phyloP scores from a whole-genome alignment of 2,797 vertebrate species.

The Myotis planiceps region DNA sequence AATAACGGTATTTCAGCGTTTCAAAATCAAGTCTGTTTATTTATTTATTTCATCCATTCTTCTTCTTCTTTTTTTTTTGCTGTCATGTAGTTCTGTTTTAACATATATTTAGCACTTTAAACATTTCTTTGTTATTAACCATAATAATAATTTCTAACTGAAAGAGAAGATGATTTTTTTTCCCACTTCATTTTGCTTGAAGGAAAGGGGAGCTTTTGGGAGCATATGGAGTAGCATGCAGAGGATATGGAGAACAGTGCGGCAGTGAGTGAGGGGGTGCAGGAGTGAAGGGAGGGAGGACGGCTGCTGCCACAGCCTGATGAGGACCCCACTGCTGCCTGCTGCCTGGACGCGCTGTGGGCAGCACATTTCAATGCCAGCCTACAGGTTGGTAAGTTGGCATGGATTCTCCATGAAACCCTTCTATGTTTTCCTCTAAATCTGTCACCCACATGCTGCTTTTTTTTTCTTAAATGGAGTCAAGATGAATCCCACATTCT shows the following conservation, averaged over 20 bases:
- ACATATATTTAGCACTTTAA: conserved; percentile 10
- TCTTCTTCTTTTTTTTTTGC: neutral
- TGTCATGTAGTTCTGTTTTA: conserved; percentile 9
- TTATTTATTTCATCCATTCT: neutral
- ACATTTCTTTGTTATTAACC: conserved; percentile 15
- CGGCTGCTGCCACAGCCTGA: neutral
- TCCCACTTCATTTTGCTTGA: neutral
- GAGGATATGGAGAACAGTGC: neutral
- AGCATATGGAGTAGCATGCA: neutral
- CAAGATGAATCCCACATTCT: neutral
- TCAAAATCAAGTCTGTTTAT: neutral
- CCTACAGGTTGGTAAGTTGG: neutral
- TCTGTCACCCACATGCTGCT: neutral
- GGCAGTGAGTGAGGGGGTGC: neutral
- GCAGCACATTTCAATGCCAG: neutral
- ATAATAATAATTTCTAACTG: conserved; percentile 17
- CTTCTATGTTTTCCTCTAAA: neutral
- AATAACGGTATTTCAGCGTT: neutral
- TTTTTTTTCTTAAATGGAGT: neutral
- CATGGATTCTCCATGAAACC: neutral
- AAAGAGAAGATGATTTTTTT: conserved; percentile 9
- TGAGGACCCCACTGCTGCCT: neutral
- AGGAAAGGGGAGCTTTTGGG: neutral
- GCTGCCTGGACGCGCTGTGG: accelerated
- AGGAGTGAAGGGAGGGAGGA: neutral